Evolutionary conservation across 1,140 invertebrate species (phyloP).

Genomic region (Helicorthomorpha holstii): DNA sequence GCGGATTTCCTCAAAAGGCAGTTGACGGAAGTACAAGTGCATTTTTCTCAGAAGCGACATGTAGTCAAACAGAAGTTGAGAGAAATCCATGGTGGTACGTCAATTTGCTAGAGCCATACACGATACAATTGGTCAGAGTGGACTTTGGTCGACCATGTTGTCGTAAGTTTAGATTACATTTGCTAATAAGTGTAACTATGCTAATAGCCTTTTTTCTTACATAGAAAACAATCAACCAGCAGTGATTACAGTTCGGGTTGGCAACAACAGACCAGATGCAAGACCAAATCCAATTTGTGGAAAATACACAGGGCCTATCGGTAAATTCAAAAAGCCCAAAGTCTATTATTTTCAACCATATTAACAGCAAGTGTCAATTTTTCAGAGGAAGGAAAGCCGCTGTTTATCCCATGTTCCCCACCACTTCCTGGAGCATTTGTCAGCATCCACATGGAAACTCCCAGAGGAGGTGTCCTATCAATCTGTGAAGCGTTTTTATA

Average conservation of each 20-base stretch:
- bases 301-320: constrained; percentile 37
- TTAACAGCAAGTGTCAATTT: constrained; percentile 21
- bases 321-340: constrained; percentile 3
- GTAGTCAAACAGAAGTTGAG: constrained; percentile 55
- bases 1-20: constrained; percentile 72
- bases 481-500: constrained; percentile 93
- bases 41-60: constrained; percentile 63
- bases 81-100: constrained; percentile 86
- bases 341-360: background rate
- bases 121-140: constrained; percentile 79
- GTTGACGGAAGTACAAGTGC: constrained; percentile 77
- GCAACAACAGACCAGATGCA: constrained; percentile 84
- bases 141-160: constrained; percentile 86
- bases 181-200: background rate
- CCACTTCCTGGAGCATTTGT: constrained; percentile 91
- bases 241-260: constrained; percentile 74
- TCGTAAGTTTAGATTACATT: constrained; percentile 32
- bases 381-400: constrained; percentile 72
- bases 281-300: constrained; percentile 87
- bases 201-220: constrained; percentile 2
- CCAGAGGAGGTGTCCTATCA: constrained; percentile 49
- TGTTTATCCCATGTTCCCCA: constrained; percentile 82
- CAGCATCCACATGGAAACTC: constrained; percentile 67
- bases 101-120: constrained; percentile 82
- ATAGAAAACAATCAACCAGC: constrained; percentile 38